A percentile compares a stretch with the other conserved stretches of the same genome.
phyloP scores from a whole-genome alignment of 2,113 vertebrate genomes.

The Panurus biarmicus region DNA sequence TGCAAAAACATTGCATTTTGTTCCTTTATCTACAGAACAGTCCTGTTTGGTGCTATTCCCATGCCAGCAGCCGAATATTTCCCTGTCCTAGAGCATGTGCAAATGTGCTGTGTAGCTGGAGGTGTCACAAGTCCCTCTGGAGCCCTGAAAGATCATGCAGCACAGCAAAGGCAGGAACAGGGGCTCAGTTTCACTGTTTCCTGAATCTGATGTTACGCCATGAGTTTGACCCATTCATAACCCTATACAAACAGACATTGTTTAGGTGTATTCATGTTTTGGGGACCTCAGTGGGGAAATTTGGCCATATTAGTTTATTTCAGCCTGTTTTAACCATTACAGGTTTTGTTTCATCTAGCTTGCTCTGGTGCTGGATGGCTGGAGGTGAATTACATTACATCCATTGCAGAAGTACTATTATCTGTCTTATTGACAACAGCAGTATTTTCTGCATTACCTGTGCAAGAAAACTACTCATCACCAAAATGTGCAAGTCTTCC shows the following conservation, averaged over 20 bases:
- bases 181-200: not conserved
- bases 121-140: not conserved
- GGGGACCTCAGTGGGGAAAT: accelerated
- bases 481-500: not conserved
- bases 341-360: not conserved
- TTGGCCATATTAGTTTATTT: not conserved
- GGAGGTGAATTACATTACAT: not conserved
- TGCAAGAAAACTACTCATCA: not conserved
- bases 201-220: not conserved
- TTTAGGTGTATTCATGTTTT: not conserved
- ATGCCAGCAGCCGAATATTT: not conserved
- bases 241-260: accelerated
- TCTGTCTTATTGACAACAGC: not conserved
- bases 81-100: not conserved
- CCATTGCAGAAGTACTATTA: not conserved
- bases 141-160: not conserved
- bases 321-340: not conserved
- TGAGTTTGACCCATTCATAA: not conserved
- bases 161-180: not conserved
- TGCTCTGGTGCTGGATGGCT: not conserved
- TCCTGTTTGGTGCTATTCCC: not conserved
- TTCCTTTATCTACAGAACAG: not conserved
- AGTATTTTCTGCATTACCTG: not conserved
- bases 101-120: not conserved
- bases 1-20: not conserved